Percentiles rank a stretch among this genome's conserved stretches.
phyloP scores from a whole-genome alignment of 2,113 vertebrate species.

The Dromaius novaehollandiae region DNA sequence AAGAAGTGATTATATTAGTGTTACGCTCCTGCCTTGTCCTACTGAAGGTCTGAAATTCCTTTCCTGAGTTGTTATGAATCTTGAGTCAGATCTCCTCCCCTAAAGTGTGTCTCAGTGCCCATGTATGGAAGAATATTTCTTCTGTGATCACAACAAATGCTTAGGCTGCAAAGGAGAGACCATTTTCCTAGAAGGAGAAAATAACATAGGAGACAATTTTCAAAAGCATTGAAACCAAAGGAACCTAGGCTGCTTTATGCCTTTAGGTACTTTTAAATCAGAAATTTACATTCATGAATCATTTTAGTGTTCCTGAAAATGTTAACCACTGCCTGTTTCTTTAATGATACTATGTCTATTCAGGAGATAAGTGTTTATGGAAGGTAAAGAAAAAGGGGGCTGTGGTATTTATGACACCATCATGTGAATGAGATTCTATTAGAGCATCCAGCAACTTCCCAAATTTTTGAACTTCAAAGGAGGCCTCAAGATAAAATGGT shows the following conservation, averaged over 20 bases:
- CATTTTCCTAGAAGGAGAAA: not conserved
- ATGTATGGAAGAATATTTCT: not conserved
- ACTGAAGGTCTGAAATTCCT: slow-evolving; percentile 7
- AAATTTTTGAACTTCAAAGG: not conserved
- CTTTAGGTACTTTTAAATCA: slow-evolving; percentile 1
- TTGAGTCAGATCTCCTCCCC: not conserved
- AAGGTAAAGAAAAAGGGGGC: not conserved
- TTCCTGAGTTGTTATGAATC: not conserved
- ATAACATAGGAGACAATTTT: not conserved
- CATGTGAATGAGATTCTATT: not conserved
- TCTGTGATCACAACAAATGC: not conserved
- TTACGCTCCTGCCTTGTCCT: slow-evolving; percentile 1
- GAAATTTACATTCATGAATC: not conserved
- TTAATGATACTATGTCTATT: slow-evolving; percentile 3
- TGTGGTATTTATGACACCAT: not conserved
- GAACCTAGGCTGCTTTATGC: not conserved
- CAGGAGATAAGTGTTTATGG: not conserved
- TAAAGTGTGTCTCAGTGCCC: not conserved
- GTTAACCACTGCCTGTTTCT: slow-evolving; percentile 38
- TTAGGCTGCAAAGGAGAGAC: not conserved
- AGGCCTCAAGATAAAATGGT: not conserved
- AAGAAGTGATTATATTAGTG: not conserved
- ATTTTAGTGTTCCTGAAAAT: slow-evolving; percentile 8
- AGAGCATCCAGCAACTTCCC: not conserved
- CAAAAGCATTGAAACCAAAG: not conserved